Percentiles rank a stretch among this genome's conserved stretches.
Evolutionary conservation across 2,888 invertebrate genomes (phyloP).

Genomic region (Ashinkailepas kermadecensis): DNA sequence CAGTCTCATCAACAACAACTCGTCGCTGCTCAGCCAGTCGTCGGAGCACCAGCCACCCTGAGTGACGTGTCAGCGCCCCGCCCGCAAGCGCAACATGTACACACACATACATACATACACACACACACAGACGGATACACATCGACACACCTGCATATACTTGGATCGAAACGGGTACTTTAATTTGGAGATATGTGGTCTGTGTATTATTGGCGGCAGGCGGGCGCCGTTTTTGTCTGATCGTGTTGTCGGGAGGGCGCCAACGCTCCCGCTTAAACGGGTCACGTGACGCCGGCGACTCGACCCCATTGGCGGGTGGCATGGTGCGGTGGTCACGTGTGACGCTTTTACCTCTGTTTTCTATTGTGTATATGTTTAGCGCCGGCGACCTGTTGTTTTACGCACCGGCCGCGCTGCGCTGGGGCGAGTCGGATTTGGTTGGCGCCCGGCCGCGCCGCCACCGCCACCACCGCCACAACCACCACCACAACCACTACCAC

Average conservation of each 20-base stretch:
- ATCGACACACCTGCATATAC: conserved; percentile 8
- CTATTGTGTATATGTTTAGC: conserved; percentile 18
- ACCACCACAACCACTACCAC: no score
- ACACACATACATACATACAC: no score
- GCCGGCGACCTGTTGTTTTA: neutral
- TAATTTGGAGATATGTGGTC: conserved; percentile 14
- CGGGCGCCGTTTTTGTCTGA: neutral
- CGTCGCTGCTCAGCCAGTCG: neutral
- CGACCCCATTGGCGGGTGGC: no score
- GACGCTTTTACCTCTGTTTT: conserved; percentile 21
- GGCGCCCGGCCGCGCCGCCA: neutral
- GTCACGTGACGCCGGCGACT: neutral
- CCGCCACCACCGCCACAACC: neutral
- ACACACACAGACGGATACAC: neutral
- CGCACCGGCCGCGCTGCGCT: neutral
- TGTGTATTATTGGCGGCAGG: neutral
- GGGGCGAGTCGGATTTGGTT: neutral
- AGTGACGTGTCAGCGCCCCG: neutral
- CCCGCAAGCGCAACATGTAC: no score
- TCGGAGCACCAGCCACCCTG: neutral
- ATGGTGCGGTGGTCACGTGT: no score
- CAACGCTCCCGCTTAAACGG: neutral
- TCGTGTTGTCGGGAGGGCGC: neutral
- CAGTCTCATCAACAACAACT: conserved; percentile 18
- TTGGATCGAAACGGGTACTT: conserved; percentile 17